phyloP scores from a whole-genome alignment of 2,888 invertebrate genomes.

The Drosophila limbata region DNA sequence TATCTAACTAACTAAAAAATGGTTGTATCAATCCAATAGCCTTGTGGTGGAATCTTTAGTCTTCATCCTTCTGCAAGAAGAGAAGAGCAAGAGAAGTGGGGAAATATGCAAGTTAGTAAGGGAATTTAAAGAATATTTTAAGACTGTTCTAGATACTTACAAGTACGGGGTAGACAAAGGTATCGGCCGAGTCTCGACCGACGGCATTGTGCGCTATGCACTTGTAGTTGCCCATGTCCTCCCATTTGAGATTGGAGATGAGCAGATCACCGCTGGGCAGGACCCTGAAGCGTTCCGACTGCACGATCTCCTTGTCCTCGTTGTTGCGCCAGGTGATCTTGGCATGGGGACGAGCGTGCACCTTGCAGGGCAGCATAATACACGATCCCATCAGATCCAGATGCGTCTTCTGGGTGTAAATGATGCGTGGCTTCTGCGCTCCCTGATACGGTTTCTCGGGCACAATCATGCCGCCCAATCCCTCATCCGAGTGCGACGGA shows the following conservation, averaged over 20 bases:
- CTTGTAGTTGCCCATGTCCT: slow-evolving; percentile 93
- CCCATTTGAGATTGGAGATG: slow-evolving; percentile 90
- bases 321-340: slow-evolving; percentile 89
- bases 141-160: slow-evolving; percentile 69
- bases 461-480: slow-evolving; percentile 79
- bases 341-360: slow-evolving; percentile 88
- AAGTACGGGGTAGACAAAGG: slow-evolving; percentile 90
- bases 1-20: slow-evolving; percentile 76
- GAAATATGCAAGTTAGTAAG: slow-evolving; percentile 2
- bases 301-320: slow-evolving; percentile 86
- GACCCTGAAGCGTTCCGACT: slow-evolving; percentile 86
- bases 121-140: not conserved
- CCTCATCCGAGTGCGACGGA: slow-evolving; percentile 72
- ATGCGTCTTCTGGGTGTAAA: slow-evolving; percentile 86
- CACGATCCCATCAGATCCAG: slow-evolving; percentile 88
- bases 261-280: slow-evolving; percentile 91
- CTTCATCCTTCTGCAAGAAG: slow-evolving; percentile 73
- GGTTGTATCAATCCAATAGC: slow-evolving; percentile 73
- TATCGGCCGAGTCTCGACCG: slow-evolving; percentile 88
- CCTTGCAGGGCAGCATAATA: slow-evolving; percentile 90
- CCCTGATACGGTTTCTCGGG: slow-evolving; percentile 85
- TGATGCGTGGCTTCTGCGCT: slow-evolving; percentile 86
- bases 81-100: not conserved
- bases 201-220: slow-evolving; percentile 90
- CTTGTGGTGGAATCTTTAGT: slow-evolving; percentile 71